Percentiles rank a stretch among this genome's conserved stretches.
These are phyloP conservation scores for Drosophila buzzatii DNA, from an alignment of 2,888 invertebrate species.

Conservation along the genomic window DNA sequence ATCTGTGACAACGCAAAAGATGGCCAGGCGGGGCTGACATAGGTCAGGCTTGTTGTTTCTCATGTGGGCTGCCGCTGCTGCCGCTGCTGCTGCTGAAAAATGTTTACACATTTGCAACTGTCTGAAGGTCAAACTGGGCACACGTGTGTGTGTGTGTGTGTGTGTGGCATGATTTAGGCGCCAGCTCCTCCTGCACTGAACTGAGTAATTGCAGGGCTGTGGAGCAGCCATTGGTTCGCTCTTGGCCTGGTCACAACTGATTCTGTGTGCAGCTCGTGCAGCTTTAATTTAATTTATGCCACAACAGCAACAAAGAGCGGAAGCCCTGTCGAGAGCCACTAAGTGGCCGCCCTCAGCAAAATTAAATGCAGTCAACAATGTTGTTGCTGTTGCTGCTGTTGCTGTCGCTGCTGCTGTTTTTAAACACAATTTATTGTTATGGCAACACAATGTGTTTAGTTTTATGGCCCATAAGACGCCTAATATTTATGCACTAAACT, in stretches of 20 bases:
- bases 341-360: conserved; percentile 75
- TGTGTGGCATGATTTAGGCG: conserved; percentile 67
- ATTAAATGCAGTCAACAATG: conserved; percentile 68
- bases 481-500: conserved; percentile 59
- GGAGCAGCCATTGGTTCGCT: conserved; percentile 18
- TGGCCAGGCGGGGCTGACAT: conserved; percentile 4
- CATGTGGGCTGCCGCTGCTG: conserved; percentile 12
- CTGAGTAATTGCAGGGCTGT: conserved; percentile 71
- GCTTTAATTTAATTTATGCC: conserved; percentile 78
- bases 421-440: conserved; percentile 69
- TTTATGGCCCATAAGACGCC: conserved; percentile 67
- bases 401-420: conserved; percentile 39
- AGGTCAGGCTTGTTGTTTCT: conserved; percentile 8
- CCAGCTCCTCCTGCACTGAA: conserved; percentile 47
- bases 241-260: conserved; percentile 39
- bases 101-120: conserved; percentile 79
- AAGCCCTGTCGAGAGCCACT: conserved; percentile 52
- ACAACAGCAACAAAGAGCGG: conserved; percentile 25
- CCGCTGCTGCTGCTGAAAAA: conserved; percentile 59
- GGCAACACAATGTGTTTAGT: conserved; percentile 73
- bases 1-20: conserved; percentile 69
- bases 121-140: conserved; percentile 66
- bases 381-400: conserved; percentile 35
- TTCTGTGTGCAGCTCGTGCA: conserved; percentile 39
- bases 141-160: conserved; percentile 4